These are phyloP conservation scores for Ennomos fuscantarius DNA, from an alignment of 2,888 invertebrate species.

Conservation along the genomic window DNA sequence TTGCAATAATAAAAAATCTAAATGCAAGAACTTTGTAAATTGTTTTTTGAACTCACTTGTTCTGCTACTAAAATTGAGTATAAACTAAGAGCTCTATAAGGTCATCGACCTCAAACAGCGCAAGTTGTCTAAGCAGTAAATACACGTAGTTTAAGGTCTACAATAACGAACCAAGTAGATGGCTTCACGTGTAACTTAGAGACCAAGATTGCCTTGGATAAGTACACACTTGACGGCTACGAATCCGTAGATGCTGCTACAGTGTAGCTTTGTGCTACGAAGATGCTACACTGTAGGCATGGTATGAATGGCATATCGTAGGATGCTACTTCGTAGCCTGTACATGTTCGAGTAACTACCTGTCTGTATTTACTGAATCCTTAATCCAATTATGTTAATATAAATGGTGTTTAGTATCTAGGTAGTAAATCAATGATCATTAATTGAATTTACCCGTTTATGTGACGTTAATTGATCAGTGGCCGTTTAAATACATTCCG, in stretches of 20 bases:
- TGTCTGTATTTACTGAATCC: constrained; percentile 13
- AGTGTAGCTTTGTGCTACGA: constrained; percentile 10
- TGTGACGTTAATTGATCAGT: no score
- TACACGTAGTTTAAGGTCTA: constrained; percentile 55
- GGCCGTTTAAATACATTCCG: no score
- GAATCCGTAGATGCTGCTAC: constrained; percentile 10
- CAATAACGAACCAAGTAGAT: constrained; percentile 59
- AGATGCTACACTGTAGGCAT: neutral
- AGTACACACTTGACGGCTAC: constrained; percentile 20
- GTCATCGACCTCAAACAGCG: constrained; percentile 14
- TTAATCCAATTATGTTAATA: constrained; percentile 23
- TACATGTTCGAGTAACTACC: neutral
- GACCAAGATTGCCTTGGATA: constrained; percentile 11
- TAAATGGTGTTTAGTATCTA: constrained; percentile 17
- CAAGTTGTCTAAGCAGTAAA: constrained; percentile 42
- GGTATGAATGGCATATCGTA: no score
- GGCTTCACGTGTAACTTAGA: constrained; percentile 23
- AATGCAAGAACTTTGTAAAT: no score
- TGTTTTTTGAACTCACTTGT: no score
- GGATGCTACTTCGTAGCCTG: constrained; percentile 9
- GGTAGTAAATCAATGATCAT: constrained; percentile 15
- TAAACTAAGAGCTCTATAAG: neutral
- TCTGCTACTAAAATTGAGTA: no score
- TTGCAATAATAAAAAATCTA: no score
- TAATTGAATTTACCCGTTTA: constrained; percentile 6